Evolutionary conservation across 2,888 invertebrate species (phyloP), one percentile per base, ranked within the genome.

Genomic region (Tridacna gigas): DNA sequence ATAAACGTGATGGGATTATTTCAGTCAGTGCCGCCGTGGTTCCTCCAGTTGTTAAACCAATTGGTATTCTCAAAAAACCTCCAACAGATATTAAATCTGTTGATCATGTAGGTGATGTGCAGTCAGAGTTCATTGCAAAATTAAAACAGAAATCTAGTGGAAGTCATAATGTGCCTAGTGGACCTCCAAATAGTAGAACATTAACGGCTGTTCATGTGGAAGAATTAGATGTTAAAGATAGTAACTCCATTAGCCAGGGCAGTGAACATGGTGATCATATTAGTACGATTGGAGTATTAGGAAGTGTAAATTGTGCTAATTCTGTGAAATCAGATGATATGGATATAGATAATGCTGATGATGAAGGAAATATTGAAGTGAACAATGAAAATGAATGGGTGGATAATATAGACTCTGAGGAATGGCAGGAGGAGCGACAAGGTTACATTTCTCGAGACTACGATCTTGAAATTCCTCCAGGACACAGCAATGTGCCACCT

Each of bases 41-140:
- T 20, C 28, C 74, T 18, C 77, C 73, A 15, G 61, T 61, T 20
- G 73, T 77, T 45, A 37, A n/a, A 45, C 67, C 45, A 22, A 37
- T 65, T 18, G 81, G 84, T 22, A 83, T 80, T 79, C 77, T 87
- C 18, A 87, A 82, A 73, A 87, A 79, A 63, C 80, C 84, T 26
- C 63, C 73, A 22, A 79, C 74, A 56, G 79, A 79, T 18, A 73
- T 67, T n/a, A 37, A 56, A 37, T 56, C 61, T 28, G 47, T 37
- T 0, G 65, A 60, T 7, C 74, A 75, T 60, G 65, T 51, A 20
- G 81, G 61, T 69, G 92, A 92, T 77, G 91, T 89, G 25, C 91
- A 92, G 77, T 88, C 86, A 60, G 93, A 93, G 83, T 93, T 93
- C 80, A 91, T 91, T n/a, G 90, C 91, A 65, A 93, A 92, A 83